These are phyloP conservation scores for Callithrix jacchus DNA, from an alignment of 2,113 vertebrate species.

Conservation along the genomic window DNA sequence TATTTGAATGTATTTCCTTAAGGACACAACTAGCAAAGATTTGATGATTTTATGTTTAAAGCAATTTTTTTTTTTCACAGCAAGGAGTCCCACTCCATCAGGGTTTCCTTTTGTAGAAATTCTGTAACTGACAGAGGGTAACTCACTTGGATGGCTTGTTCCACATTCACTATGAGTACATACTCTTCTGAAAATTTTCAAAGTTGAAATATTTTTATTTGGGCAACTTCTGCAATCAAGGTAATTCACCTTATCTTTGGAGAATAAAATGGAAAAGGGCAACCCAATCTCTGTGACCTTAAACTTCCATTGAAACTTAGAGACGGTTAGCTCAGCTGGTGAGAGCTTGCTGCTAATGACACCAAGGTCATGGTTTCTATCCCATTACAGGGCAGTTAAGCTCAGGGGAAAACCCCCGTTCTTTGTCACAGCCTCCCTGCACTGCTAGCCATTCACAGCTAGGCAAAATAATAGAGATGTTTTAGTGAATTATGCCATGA, in stretches of 20 bases:
- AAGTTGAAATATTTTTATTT: conserved; percentile 68
- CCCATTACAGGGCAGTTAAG: neutral
- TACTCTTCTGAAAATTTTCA: conserved; percentile 53
- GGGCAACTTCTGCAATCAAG: conserved; percentile 53
- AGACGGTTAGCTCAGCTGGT: neutral
- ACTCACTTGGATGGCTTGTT: conserved; percentile 4
- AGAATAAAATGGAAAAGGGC: conserved; percentile 52
- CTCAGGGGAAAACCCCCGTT: neutral
- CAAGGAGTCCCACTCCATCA: conserved; percentile 43
- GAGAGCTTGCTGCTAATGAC: neutral
- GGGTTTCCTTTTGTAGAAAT: conserved; percentile 40
- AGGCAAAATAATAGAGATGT: neutral
- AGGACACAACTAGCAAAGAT: neutral
- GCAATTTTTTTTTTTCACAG: conserved; percentile 59
- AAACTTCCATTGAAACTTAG: conserved; percentile 6
- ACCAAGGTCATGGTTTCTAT: neutral
- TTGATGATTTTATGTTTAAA: conserved; percentile 48
- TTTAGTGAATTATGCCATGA: neutral
- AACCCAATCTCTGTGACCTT: conserved; percentile 60
- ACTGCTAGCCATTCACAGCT: neutral
- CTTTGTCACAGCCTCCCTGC: neutral
- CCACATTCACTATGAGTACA: conserved; percentile 47
- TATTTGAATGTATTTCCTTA: conserved; percentile 27
- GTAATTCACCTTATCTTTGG: conserved; percentile 30
- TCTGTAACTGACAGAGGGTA: neutral